These are phyloP conservation scores for Sebastes steindachneri DNA, from an alignment of 2,797 vertebrate species.

Conservation along the genomic window DNA sequence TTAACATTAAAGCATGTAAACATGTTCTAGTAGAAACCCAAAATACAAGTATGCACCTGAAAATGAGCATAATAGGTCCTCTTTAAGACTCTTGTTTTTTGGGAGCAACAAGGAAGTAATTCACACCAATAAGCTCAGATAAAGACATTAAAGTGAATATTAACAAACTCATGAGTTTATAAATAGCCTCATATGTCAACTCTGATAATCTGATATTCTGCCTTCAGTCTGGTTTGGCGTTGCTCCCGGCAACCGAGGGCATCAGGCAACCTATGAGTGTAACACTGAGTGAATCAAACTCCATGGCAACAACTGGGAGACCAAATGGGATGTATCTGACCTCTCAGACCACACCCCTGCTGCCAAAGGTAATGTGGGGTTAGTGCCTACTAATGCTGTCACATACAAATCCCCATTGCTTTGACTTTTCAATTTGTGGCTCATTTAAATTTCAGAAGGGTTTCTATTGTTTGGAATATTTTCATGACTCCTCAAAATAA, in stretches of 20 bases:
- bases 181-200: conserved; percentile 35
- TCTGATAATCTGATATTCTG: conserved; percentile 43
- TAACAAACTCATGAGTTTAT: conserved; percentile 21
- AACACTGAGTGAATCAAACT: conserved; percentile 75
- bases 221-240: conserved; percentile 79
- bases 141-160: conserved; percentile 28
- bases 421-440: not conserved
- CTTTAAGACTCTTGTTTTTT: not conserved
- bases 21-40: too few relatives aligned
- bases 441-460: conserved; percentile 15
- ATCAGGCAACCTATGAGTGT: conserved; percentile 77
- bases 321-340: conserved; percentile 78
- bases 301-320: conserved; percentile 80
- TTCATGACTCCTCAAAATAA: not conserved
- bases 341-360: conserved; percentile 75
- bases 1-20: too few relatives aligned
- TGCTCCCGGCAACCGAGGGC: conserved; percentile 84
- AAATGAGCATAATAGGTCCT: too few relatives aligned
- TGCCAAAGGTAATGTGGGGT: conserved; percentile 84
- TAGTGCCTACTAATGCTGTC: not conserved
- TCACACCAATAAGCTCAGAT: not conserved
- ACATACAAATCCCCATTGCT: not conserved
- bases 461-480: not conserved
- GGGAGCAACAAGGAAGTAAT: not conserved
- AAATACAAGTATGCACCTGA: too few relatives aligned